Base-by-base conservation (phyloP, 1,140 invertebrate genomes). In the roundworm (Caenorhabditis elegans) region DNA sequence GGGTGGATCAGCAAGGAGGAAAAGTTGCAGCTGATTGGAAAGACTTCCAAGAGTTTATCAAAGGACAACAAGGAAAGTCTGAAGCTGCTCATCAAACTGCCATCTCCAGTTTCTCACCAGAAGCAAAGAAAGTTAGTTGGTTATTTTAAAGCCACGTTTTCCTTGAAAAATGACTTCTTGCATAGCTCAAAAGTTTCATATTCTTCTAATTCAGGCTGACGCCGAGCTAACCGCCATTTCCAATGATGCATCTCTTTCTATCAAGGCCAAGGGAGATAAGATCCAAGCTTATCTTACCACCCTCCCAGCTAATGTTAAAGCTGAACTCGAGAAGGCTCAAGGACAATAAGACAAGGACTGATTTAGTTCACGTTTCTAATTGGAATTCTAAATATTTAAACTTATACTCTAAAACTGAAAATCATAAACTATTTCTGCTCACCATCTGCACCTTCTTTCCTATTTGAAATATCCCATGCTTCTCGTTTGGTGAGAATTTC, bases 401-500 rank as follows among this genome's bases (percentile, higher is more conserved):
- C 15, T 43, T 43, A 43, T 43, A 15, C 15, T 43, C 39, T 19
- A 19, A 31, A 31, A 39, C 39, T 15, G 31, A 70, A 70, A 53
- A 53, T n/a, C n/a, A 53, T 22, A 53, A 53, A 53, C n/a, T 5
- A 53, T n/a, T 8, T 43, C 5, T 43, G 26, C 15, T 4, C 2
- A 70, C 60, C 60, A 24, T 84, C 82, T 34, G 28, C n/a, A 19
- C 28, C 55, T 26, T 84, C 82, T 13, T 82, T 77, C 1, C 82
- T 24, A 28, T 84, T 84, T 11, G 26, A 46, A n/a, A 79, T 26
- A 77, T 88, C 79, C 88, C 87, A 88, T 13, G 81, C 87, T 15
- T 94, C 94, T 13, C 65, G 47, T 22, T 78, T 92, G 31, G 88
- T 89, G 5, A 89, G 13, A 15, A 89, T 47, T 53, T 89, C 87